Percentiles rank a stretch among this genome's conserved stretches.
Conservation (phyloP, 2,888 invertebrate species). For the Cephonodes hylas region DNA sequence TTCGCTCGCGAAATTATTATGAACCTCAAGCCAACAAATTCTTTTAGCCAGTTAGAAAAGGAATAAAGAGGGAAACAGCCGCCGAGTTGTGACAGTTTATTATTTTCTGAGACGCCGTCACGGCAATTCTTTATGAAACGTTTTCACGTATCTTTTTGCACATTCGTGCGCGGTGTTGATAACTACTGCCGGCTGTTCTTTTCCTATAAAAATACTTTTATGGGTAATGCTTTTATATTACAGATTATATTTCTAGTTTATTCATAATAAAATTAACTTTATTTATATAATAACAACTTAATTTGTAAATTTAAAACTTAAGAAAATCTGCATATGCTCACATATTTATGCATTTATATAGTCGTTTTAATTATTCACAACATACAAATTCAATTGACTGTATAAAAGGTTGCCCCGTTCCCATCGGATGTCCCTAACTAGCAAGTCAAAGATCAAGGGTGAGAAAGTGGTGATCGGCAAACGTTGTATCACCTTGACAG, state of each 20-base stretch:
- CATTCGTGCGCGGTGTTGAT: slow-evolving; percentile 4
- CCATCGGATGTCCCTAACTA: neutral
- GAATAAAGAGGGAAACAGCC: slow-evolving; percentile 29
- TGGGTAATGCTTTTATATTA: neutral
- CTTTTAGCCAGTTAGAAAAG: slow-evolving; percentile 34
- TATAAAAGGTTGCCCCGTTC: neutral
- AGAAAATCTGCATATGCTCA: no score
- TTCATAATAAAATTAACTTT: no score
- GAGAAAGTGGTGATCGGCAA: neutral
- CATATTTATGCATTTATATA: no score
- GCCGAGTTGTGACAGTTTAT: slow-evolving; percentile 36
- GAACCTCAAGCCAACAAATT: slow-evolving; percentile 31
- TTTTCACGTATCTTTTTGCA: slow-evolving; percentile 15
- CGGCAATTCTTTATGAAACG: slow-evolving; percentile 20
- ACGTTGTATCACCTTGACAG: slow-evolving; percentile 9
- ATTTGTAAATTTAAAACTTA: no score
- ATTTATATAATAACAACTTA: no score
- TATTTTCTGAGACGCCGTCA: slow-evolving; percentile 28
- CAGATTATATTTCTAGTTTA: neutral
- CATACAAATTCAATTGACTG: neutral
- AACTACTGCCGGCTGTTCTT: neutral
- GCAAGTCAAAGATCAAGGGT: neutral
- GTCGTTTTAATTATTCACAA: no score
- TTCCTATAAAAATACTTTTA: neutral
- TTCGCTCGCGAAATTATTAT: slow-evolving; percentile 29